A percentile compares a stretch with the other conserved stretches of the same genome.
Evolutionary conservation across 2,113 vertebrate genomes (phyloP).

Genomic region (Tachysurus vachellii): DNA sequence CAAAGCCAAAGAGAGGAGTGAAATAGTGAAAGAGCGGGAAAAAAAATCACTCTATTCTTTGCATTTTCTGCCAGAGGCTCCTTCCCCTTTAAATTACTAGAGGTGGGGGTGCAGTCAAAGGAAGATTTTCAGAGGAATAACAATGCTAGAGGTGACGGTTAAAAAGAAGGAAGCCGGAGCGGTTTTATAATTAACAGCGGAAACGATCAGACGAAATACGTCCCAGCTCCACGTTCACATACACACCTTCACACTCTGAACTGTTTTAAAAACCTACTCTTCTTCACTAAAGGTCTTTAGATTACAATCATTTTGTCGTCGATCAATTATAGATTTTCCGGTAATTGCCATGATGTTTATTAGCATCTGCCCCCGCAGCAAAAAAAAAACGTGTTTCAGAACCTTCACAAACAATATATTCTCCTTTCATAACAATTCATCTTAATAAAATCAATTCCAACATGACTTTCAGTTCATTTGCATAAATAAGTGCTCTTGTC

Average conservation of each 20-base stretch:
- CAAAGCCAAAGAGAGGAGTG: constrained; percentile 49
- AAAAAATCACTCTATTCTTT: constrained; percentile 53
- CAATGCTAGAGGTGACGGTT: constrained; percentile 35
- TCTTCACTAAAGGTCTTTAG: not conserved
- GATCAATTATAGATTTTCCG: constrained; percentile 9
- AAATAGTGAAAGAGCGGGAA: constrained; percentile 8
- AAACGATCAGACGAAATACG: constrained; percentile 61
- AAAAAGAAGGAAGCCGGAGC: constrained; percentile 8
- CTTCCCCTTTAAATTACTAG: constrained; percentile 59
- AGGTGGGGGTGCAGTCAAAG: constrained; percentile 44
- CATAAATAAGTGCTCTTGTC: constrained; percentile 71
- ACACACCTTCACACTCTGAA: not conserved
- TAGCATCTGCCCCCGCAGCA: constrained; percentile 14
- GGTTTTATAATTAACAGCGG: constrained; percentile 64
- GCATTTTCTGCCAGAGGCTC: constrained; percentile 56
- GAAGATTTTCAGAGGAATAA: constrained; percentile 42
- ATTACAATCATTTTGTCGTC: constrained; percentile 18
- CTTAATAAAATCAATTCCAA: constrained; percentile 75
- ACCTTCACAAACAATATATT: constrained; percentile 48
- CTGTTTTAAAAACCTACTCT: not conserved
- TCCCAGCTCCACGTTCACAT: constrained; percentile 8
- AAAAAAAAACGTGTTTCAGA: not conserved
- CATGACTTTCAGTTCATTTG: constrained; percentile 73
- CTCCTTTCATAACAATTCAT: constrained; percentile 65
- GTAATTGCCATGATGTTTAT: constrained; percentile 19